Evolutionary conservation across 1,140 invertebrate genomes (phyloP), one percentile per base, ranked within the genome.

Genomic region (Tetramorium simillimum): DNA sequence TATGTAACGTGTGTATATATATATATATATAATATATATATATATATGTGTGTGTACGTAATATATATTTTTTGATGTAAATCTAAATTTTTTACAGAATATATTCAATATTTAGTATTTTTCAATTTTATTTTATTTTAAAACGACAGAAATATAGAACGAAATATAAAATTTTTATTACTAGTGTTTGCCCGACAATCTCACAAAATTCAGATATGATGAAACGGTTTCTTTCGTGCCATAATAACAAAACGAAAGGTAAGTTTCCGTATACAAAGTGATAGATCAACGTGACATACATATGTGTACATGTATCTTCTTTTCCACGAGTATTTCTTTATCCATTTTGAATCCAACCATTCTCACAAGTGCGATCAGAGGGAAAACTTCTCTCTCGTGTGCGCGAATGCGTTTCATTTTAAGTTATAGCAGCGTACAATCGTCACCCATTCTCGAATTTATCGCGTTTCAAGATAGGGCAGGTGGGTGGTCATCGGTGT

Each of bases 401-500:
- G 46, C 7, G 16, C 12, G 18, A 53, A 72, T n/a, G 24, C 7
- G 46, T 89, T 82, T 89, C 37, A 65, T 65, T 21, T 16, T 28
- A 65, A 77, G 65, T 89, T 90, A 89, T 72, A 72, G 70, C 40
- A 21, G 28, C 40, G 56, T 75, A 72, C 77, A 72, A 89, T 86
- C 72, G 60, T 62, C 43, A 33, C 10, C 51, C 51, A 46, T 6
- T 10, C 16, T 1, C 69, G 56, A 73, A 90, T 90, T 86, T 89
- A 86, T 76, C 43, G 76, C 33, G 18, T 46, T 51, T 14, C 14
- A 6, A 69, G 18, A 33, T 58, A 73, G 21, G 9, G 33, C 21
- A 49, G 40, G n/a, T 43, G 43, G 21, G 21, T n/a, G 49, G 14
- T 53, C 86, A 56, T 85, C 43, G 62, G 24, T 18, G 53, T 43